Conservation (phyloP, 2,113 vertebrate genomes). For the Nyctereutes procyonoides region DNA sequence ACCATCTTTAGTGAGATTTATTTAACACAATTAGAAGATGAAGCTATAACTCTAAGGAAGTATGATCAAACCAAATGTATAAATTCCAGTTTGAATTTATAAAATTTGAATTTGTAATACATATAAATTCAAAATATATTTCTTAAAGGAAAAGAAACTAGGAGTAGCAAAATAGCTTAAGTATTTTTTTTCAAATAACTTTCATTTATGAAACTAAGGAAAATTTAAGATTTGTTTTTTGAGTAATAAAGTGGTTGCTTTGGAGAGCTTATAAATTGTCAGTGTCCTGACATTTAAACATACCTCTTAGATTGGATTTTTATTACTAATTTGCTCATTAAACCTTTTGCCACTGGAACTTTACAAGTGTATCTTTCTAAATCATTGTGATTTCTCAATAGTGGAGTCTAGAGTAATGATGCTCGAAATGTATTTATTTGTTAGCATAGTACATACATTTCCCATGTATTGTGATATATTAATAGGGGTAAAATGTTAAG, state of each 20-base stretch:
- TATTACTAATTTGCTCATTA: background rate
- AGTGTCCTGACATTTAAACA: background rate
- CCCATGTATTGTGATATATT: background rate
- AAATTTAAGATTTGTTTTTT: constrained; percentile 30
- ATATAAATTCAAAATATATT: constrained; percentile 8
- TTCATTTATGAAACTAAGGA: background rate
- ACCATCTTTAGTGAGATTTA: background rate
- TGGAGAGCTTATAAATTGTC: background rate
- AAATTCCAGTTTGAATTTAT: constrained; percentile 4
- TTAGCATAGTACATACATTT: background rate
- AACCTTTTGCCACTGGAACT: background rate
- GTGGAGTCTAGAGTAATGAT: background rate
- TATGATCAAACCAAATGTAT: background rate
- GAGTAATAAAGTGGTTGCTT: background rate
- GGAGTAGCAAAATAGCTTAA: background rate
- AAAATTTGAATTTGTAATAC: background rate
- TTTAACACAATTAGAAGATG: constrained; percentile 42
- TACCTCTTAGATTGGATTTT: background rate
- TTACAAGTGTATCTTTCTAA: background rate
- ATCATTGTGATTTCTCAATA: background rate
- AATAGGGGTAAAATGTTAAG: background rate
- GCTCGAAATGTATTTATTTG: background rate
- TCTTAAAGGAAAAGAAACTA: background rate
- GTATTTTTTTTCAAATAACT: background rate
- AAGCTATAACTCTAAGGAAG: constrained; percentile 23